Percentiles rank a stretch among this genome's conserved stretches.
phyloP scores from a whole-genome alignment of 2,888 invertebrate genomes.

The Hydrotaea cyrtoneurina region DNA sequence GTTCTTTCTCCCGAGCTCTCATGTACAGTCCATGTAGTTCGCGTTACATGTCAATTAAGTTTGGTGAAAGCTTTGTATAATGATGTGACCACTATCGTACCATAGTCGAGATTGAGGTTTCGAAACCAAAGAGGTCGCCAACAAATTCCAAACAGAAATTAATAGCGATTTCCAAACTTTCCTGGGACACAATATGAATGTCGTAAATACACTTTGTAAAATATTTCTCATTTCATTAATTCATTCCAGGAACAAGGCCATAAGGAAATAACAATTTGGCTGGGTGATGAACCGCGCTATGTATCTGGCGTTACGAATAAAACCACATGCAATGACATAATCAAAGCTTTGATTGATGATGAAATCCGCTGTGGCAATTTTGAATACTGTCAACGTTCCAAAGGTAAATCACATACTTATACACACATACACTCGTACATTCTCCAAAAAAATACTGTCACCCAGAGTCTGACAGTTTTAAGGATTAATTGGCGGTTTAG shows the following conservation, averaged over 20 bases:
- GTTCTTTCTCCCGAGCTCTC: too few relatives aligned
- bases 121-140: too few relatives aligned
- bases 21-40: too few relatives aligned
- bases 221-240: constrained; percentile 25
- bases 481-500: constrained; percentile 3
- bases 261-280: constrained; percentile 80
- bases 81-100: too few relatives aligned
- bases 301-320: constrained; percentile 79
- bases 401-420: constrained; percentile 43
- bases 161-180: too few relatives aligned
- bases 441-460: background rate
- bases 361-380: constrained; percentile 75
- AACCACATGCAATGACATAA: constrained; percentile 80
- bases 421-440: background rate
- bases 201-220: too few relatives aligned
- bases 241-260: constrained; percentile 74
- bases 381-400: constrained; percentile 65
- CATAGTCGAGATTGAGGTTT: too few relatives aligned
- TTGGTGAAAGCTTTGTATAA: too few relatives aligned
- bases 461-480: background rate
- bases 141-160: too few relatives aligned
- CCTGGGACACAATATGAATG: too few relatives aligned
- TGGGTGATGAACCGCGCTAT: constrained; percentile 77
- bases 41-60: too few relatives aligned
- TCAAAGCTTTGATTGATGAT: constrained; percentile 80